Evolutionary conservation across 2,888 invertebrate species (phyloP), one percentile per base, ranked within the genome.

Genomic region (Epsilonema sp.): DNA sequence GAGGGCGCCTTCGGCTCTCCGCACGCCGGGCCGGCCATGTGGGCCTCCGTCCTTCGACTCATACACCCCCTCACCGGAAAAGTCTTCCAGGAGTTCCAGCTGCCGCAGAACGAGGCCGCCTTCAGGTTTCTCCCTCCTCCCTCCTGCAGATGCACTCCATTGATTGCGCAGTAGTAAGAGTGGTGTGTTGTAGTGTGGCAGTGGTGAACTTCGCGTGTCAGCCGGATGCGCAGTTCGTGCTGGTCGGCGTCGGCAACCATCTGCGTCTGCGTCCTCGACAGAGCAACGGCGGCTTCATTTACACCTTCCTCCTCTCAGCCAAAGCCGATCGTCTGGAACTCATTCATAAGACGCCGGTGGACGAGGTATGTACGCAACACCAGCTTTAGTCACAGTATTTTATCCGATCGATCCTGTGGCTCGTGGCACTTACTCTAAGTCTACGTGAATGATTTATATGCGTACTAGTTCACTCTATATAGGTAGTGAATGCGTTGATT

Each of bases 71-170:
- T 37, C 70, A 73, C 52, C 31, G 63, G 86, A 84, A 0, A 76
- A 74, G 85, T 86, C 0, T 72, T 81, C 51, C 78, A 79, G 61
- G 74, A 76, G 50, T 73, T 87, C 52, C 75, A 82, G 39, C 71
- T 97, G 37, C 83, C 85, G 53, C 97, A 97, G 68, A 94, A 97
- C 67, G 87, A 92, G 65, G 89, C 94, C 0, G 90, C 92, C 0
- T 78, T 87, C 67, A 82, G 87, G 64, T 77, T 23, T 23, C 36
- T 45, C n/a, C n/a, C n/a, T n/a, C n/a, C n/a, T n/a, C n/a, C n/a
- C n/a, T n/a, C n/a, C n/a, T n/a, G n/a, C n/a, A n/a, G n/a, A n/a
- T n/a, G n/a, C n/a, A n/a, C n/a, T n/a, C n/a, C n/a, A n/a, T n/a
- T n/a, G n/a, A n/a, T n/a, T n/a, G n/a, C n/a, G n/a, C n/a, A n/a